Percentiles rank a stretch among this genome's conserved stretches.
Conservation (phyloP, 2,888 invertebrate genomes). For the Agrenia bidenticulata region DNA sequence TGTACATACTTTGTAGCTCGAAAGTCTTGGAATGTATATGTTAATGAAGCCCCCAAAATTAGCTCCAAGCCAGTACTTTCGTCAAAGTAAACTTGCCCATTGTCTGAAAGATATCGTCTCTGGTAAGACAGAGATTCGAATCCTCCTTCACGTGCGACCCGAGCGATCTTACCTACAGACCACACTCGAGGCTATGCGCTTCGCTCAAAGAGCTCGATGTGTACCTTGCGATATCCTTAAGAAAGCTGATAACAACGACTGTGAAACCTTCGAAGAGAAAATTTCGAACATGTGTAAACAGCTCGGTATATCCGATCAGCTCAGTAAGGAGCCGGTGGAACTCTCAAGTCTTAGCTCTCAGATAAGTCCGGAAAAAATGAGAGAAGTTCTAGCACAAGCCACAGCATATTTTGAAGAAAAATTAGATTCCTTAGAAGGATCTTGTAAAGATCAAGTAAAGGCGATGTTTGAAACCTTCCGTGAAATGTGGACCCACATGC, state of each 20-base stretch:
- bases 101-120: slow-evolving; percentile 50
- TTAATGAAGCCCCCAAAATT: slow-evolving; percentile 25
- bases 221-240: slow-evolving; percentile 28
- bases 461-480: slow-evolving; percentile 11
- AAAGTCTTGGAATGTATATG: slow-evolving; percentile 30
- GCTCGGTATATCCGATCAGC: background rate
- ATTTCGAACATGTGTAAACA: slow-evolving; percentile 6
- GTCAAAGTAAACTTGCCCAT: slow-evolving; percentile 47
- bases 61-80: slow-evolving; percentile 40
- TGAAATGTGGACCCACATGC: slow-evolving; percentile 7
- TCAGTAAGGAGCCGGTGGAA: background rate
- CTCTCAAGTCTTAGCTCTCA: background rate
- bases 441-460: slow-evolving; percentile 18
- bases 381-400: background rate
- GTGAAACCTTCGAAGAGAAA: background rate
- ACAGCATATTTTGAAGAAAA: slow-evolving; percentile 12
- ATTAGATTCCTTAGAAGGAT: slow-evolving; percentile 1
- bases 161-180: slow-evolving; percentile 35
- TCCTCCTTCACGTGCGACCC: slow-evolving; percentile 46
- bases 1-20: slow-evolving; percentile 14
- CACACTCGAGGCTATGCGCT: slow-evolving; percentile 44
- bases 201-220: slow-evolving; percentile 42
- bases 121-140: slow-evolving; percentile 37
- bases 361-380: slow-evolving; percentile 2
- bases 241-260: background rate